phyloP scores from a whole-genome alignment of 2,113 vertebrate species.

The Tichodroma muraria region DNA sequence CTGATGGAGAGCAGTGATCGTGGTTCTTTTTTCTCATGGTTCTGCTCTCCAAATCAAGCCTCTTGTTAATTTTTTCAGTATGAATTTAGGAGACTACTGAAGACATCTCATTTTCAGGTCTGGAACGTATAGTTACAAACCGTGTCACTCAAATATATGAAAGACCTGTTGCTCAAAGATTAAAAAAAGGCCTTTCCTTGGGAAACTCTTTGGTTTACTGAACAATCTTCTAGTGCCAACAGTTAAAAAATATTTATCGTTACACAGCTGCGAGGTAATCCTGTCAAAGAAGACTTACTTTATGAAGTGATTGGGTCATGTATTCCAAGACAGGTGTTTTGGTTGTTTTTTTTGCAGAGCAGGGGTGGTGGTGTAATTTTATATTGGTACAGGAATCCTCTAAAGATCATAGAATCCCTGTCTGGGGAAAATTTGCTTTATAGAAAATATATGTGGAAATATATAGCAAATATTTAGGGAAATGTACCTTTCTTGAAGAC shows the following conservation, averaged over 20 bases:
- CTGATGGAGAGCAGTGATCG: not conserved
- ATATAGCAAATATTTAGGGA: not conserved
- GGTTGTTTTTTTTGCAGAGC: not conserved
- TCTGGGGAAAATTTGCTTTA: not conserved
- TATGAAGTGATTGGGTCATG: not conserved
- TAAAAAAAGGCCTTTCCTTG: not conserved
- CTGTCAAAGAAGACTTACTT: not conserved
- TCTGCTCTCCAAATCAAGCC: not conserved
- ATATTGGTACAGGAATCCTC: not conserved
- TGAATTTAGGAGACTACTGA: not conserved
- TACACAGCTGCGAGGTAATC: not conserved
- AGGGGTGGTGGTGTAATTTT: not conserved
- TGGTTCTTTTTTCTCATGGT: fast-evolving
- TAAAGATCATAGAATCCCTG: not conserved
- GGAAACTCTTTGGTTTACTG: not conserved
- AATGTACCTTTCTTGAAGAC: not conserved
- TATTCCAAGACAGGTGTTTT: not conserved
- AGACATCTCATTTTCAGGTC: not conserved
- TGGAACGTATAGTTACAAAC: not conserved
- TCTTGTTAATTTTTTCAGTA: not conserved
- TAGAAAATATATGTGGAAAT: not conserved
- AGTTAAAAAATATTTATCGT: not conserved
- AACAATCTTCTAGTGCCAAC: not conserved
- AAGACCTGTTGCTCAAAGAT: not conserved
- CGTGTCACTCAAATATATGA: not conserved